These are phyloP conservation scores for Ptychodera flava DNA, from an alignment of 35 echinoderm and acorn worm genomes.

Conservation along the genomic window DNA sequence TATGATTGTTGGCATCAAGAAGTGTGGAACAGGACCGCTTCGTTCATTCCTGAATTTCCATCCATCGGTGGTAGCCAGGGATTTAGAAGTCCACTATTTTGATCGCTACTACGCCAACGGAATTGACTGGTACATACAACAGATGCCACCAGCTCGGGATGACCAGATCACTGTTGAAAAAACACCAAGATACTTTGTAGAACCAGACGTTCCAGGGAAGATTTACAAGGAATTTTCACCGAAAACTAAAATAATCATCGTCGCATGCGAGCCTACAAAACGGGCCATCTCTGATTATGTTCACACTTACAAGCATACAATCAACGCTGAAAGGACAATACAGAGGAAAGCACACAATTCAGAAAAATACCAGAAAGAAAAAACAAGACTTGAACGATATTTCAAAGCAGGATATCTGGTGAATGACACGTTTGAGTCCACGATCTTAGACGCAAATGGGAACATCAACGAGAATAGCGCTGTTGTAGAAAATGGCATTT, in stretches of 20 bases:
- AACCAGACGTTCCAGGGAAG: slow-evolving; percentile 16
- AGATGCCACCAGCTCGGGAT: slow-evolving; percentile 31
- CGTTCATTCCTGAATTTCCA: slow-evolving; percentile 52
- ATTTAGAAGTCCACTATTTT: slow-evolving; percentile 42
- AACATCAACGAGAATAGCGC: slow-evolving; percentile 37
- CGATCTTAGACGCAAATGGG: slow-evolving; percentile 39
- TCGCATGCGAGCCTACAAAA: slow-evolving; percentile 50
- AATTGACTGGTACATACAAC: slow-evolving; percentile 44
- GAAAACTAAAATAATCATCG: slow-evolving; percentile 39
- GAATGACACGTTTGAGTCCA: slow-evolving; percentile 27
- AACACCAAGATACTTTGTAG: slow-evolving; percentile 55
- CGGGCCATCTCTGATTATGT: slow-evolving; percentile 52
- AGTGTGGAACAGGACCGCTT: slow-evolving; percentile 42
- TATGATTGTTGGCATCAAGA: slow-evolving; percentile 60
- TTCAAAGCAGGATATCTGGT: background rate
- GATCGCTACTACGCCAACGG: slow-evolving; percentile 22
- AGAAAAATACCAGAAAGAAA: background rate
- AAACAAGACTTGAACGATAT: background rate
- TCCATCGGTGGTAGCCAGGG: slow-evolving; percentile 25
- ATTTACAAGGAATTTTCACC: slow-evolving; percentile 39
- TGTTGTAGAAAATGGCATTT: slow-evolving; percentile 50
- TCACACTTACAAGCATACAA: slow-evolving; percentile 12
- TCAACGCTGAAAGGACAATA: background rate
- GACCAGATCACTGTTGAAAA: slow-evolving; percentile 54
- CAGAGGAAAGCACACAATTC: background rate